A percentile compares a stretch with the other conserved stretches of the same genome.
Evolutionary conservation across 2,888 invertebrate genomes (phyloP).

Genomic region (Parthenolecanium corni): DNA sequence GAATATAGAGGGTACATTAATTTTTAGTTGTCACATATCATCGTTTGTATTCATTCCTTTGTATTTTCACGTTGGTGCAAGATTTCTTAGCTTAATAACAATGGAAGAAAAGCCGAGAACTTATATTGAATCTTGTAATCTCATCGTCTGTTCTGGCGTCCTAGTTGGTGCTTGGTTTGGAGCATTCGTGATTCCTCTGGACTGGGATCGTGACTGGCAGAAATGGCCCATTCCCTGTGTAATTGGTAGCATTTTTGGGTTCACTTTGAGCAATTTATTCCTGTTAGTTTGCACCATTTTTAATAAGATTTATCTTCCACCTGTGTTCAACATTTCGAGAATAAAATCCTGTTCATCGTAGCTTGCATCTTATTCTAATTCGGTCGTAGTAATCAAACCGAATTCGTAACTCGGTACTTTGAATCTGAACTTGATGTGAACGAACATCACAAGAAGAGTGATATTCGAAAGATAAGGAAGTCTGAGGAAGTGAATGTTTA

Average conservation of each 20-base stretch:
- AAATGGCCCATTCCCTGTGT: slow-evolving; percentile 63
- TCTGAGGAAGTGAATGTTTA: too few species aligned
- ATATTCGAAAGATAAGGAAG: too few species aligned
- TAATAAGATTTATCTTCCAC: too few species aligned
- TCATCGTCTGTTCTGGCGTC: slow-evolving; percentile 44
- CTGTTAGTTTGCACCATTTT: neutral
- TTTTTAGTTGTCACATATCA: slow-evolving; percentile 51
- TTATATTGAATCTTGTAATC: slow-evolving; percentile 32
- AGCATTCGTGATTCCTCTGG: slow-evolving; percentile 72
- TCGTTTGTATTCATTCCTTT: slow-evolving; percentile 52
- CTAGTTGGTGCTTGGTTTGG: slow-evolving; percentile 73
- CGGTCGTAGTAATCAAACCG: too few species aligned
- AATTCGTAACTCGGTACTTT: too few species aligned
- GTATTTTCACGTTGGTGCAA: slow-evolving; percentile 48
- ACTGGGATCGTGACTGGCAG: slow-evolving; percentile 87
- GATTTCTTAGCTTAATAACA: slow-evolving; percentile 36
- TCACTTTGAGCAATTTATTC: slow-evolving; percentile 26
- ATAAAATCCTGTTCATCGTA: too few species aligned
- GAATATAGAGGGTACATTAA: slow-evolving; percentile 54
- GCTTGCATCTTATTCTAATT: too few species aligned
- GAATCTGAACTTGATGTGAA: too few species aligned
- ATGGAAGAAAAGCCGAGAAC: slow-evolving; percentile 43
- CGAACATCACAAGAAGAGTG: too few species aligned
- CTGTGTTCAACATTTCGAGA: too few species aligned
- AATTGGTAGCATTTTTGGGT: slow-evolving; percentile 52